phyloP scores from a whole-genome alignment of 2,113 vertebrate genomes.

The Nannobrachium achirus region DNA sequence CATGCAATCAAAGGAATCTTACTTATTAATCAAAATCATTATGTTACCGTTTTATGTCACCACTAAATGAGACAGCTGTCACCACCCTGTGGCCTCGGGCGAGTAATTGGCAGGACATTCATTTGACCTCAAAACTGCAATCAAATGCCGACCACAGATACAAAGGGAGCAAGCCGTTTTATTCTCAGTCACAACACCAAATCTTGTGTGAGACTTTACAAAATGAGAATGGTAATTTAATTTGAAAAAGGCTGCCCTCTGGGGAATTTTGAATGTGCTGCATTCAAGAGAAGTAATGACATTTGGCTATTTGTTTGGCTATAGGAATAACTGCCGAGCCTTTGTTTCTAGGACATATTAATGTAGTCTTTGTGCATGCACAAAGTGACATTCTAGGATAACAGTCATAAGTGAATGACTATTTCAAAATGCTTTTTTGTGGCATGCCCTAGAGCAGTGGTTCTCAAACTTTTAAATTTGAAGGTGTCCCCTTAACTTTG shows the following conservation, averaged over 20 bases:
- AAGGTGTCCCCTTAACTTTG: no score
- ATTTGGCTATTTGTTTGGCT: slow-evolving; percentile 4
- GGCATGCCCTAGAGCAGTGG: not conserved
- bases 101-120: not conserved
- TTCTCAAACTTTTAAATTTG: no score
- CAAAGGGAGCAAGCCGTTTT: not conserved
- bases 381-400: not conserved
- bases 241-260: no score
- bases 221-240: not conserved
- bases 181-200: not conserved
- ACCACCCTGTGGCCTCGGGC: not conserved
- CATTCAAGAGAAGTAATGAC: not conserved
- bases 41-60: not conserved
- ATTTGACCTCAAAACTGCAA: slow-evolving; percentile 2
- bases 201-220: not conserved
- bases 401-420: slow-evolving; percentile 26
- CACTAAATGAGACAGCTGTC: not conserved
- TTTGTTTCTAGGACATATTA: slow-evolving; percentile 22
- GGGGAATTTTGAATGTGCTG: not conserved
- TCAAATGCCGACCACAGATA: not conserved
- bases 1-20: slow-evolving; percentile 2
- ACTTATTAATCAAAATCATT: not conserved
- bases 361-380: slow-evolving; percentile 19
- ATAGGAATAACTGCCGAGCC: slow-evolving; percentile 15
- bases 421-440: slow-evolving; percentile 7